These are phyloP conservation scores for Aphaenogaster floridana DNA, from an alignment of 1,140 invertebrate species.

Conservation along the genomic window DNA sequence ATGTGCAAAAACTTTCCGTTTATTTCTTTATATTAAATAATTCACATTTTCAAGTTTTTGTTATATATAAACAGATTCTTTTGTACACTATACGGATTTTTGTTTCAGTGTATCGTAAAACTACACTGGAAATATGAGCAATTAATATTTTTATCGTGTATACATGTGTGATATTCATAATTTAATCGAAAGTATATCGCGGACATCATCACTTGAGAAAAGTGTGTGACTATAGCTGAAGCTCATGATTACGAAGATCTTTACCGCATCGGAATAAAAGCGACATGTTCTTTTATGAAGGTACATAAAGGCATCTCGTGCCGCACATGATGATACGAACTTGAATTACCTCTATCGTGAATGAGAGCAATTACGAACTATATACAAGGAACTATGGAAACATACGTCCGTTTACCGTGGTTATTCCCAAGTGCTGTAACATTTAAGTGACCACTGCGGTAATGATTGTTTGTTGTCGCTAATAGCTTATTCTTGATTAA, in stretches of 20 bases:
- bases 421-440: constrained; percentile 17
- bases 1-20: background rate
- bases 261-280: constrained; percentile 39
- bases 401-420: background rate
- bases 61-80: background rate
- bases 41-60: background rate
- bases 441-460: constrained; percentile 26
- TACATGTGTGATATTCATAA: background rate
- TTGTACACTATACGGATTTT: background rate
- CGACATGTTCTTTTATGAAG: constrained; percentile 28
- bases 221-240: constrained; percentile 5
- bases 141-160: background rate
- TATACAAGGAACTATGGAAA: background rate
- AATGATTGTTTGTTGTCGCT: background rate
- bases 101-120: background rate
- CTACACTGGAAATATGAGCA: background rate
- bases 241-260: constrained; percentile 18
- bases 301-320: constrained; percentile 22
- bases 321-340: constrained; percentile 15
- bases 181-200: background rate
- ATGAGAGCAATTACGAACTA: constrained; percentile 36
- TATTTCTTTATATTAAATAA: background rate
- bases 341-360: constrained; percentile 8
- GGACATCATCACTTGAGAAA: constrained; percentile 3
- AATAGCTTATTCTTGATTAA: constrained; percentile 9